A percentile compares a stretch with the other conserved stretches of the same genome.
Evolutionary conservation across 2,888 invertebrate genomes (phyloP).

Genomic region (Trimorus sp.): DNA sequence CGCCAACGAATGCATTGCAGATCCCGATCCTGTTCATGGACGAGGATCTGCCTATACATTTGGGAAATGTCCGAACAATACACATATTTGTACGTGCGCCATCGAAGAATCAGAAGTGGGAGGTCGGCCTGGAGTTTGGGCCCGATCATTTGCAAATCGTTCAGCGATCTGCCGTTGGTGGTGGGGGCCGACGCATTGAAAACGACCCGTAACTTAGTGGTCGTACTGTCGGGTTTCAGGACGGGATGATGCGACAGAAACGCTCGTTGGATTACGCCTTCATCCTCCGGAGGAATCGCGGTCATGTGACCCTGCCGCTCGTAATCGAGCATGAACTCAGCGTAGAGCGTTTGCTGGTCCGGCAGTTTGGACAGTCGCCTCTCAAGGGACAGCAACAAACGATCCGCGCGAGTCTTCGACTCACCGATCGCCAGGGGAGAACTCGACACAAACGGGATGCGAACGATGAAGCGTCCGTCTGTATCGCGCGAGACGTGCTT

Average conservation of each 20-base stretch:
- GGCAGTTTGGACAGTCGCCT: neutral
- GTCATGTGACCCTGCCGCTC: neutral
- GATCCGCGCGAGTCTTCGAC: neutral
- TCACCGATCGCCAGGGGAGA: neutral
- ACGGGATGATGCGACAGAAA: conserved; percentile 8
- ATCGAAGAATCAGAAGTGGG: conserved; percentile 1
- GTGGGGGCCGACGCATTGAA: conserved; percentile 34
- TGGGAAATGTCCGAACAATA: conserved; percentile 26
- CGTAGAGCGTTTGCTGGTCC: neutral
- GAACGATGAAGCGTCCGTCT: neutral
- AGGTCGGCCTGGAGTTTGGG: conserved; percentile 40
- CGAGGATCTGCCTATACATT: conserved; percentile 2
- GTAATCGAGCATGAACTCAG: neutral
- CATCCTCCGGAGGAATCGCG: neutral
- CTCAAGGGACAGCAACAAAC: neutral
- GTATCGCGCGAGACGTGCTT: neutral
- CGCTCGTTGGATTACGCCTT: neutral
- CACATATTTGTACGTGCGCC: conserved; percentile 16
- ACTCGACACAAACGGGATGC: neutral
- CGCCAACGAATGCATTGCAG: conserved; percentile 20
- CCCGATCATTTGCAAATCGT: conserved; percentile 15
- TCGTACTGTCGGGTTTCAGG: neutral
- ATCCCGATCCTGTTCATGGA: neutral
- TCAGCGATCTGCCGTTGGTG: conserved; percentile 13
- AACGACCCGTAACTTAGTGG: conserved; percentile 14